These are phyloP conservation scores for Lepidocyrtinus sp. DNA, from an alignment of 2,888 invertebrate species.

Conservation along the genomic window DNA sequence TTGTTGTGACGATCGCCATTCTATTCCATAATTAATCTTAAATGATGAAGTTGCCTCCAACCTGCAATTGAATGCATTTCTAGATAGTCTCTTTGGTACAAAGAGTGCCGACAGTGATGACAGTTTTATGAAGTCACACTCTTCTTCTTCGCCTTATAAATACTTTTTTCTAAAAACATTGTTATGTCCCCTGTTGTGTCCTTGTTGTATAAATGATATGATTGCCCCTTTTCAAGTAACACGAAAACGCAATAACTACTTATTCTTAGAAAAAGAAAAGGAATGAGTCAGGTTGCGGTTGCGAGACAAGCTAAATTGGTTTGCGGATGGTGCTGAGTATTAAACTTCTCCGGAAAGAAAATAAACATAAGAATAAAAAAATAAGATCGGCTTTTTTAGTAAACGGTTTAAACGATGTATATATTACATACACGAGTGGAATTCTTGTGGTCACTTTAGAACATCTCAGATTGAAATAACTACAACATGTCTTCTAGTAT, in stretches of 20 bases:
- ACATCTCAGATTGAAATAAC: background rate
- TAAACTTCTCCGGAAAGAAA: background rate
- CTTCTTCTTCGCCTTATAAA: constrained; percentile 29
- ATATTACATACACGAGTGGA: background rate
- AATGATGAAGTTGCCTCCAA: constrained; percentile 38
- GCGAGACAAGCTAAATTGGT: background rate
- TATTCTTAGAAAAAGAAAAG: constrained; percentile 6
- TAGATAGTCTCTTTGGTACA: constrained; percentile 48
- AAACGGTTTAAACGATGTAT: background rate
- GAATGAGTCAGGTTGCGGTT: no score
- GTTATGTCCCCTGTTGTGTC: constrained; percentile 33
- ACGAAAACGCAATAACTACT: constrained; percentile 10
- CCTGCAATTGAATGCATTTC: constrained; percentile 49
- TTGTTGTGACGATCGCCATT: background rate
- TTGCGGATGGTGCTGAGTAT: no score
- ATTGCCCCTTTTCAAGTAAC: background rate
- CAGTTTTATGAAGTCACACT: constrained; percentile 60
- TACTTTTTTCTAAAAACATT: constrained; percentile 30
- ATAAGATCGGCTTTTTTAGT: no score
- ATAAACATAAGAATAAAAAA: no score
- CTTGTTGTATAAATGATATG: constrained; percentile 8
- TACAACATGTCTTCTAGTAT: background rate
- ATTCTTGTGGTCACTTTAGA: constrained; percentile 12
- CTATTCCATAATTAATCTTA: constrained; percentile 57
- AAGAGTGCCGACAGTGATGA: constrained; percentile 56